These are phyloP conservation scores for Yasuhikotakia modesta DNA, from an alignment of 2,797 vertebrate species.

Conservation along the genomic window DNA sequence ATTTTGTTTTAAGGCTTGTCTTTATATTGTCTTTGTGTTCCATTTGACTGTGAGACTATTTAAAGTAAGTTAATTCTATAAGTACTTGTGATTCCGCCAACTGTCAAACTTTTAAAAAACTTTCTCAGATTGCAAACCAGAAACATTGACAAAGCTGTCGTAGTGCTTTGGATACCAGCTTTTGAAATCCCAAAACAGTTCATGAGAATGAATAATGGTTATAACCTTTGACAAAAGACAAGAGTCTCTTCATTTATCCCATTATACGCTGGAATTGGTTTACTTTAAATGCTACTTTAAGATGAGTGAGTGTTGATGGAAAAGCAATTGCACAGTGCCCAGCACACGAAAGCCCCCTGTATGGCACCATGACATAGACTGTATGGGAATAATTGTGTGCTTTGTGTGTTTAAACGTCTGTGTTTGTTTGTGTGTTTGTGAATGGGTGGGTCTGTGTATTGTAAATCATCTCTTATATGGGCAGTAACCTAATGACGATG, in stretches of 20 bases:
- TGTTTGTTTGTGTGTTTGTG: slow-evolving; percentile 3
- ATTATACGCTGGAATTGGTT: slow-evolving; percentile 44
- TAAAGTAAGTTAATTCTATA: too few relatives aligned
- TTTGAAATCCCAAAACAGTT: slow-evolving; percentile 62
- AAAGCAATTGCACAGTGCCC: slow-evolving; percentile 6
- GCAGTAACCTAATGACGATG: slow-evolving; percentile 63
- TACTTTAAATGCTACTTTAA: slow-evolving; percentile 31
- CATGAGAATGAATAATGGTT: slow-evolving; percentile 71
- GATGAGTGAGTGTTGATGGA: slow-evolving; percentile 20
- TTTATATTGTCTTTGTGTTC: too few relatives aligned
- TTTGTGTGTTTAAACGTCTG: slow-evolving; percentile 9
- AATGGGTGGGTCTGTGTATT: slow-evolving; percentile 12
- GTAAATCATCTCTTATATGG: slow-evolving; percentile 39
- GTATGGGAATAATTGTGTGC: background rate
- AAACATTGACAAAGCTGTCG: slow-evolving; percentile 8
- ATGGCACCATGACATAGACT: slow-evolving; percentile 1
- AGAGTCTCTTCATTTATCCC: slow-evolving; percentile 59
- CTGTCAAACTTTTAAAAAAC: background rate
- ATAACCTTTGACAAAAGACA: slow-evolving; percentile 67
- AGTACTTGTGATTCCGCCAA: slow-evolving; percentile 12
- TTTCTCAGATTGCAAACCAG: slow-evolving; percentile 21
- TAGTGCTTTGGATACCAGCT: slow-evolving; percentile 42
- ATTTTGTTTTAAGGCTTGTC: too few relatives aligned
- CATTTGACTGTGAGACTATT: too few relatives aligned
- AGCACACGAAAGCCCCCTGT: slow-evolving; percentile 18